Percentiles rank a stretch among this genome's conserved stretches.
These are phyloP conservation scores for Noctua fimbriata DNA, from an alignment of 2,888 invertebrate genomes.

Conservation along the genomic window DNA sequence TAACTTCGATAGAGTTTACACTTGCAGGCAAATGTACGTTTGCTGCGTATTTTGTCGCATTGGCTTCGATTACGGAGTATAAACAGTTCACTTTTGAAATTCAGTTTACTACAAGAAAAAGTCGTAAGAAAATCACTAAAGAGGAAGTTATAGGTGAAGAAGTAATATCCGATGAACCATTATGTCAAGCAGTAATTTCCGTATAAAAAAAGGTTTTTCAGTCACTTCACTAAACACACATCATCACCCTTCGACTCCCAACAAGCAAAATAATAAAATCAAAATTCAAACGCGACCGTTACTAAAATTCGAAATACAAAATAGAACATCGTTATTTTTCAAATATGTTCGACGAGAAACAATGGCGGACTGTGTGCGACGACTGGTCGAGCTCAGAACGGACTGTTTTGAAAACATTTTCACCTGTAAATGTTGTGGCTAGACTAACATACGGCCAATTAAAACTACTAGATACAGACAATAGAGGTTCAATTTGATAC, in stretches of 20 bases:
- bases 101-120: constrained; percentile 8
- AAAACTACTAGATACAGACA: constrained; percentile 66
- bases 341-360: constrained; percentile 69
- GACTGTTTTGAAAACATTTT: constrained; percentile 71
- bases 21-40: constrained; percentile 38
- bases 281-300: constrained; percentile 55
- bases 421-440: constrained; percentile 69
- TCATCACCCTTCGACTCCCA: constrained; percentile 24
- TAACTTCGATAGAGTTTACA: constrained; percentile 58
- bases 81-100: not conserved
- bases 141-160: constrained; percentile 1
- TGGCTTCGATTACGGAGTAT: constrained; percentile 29
- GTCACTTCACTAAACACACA: constrained; percentile 58
- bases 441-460: constrained; percentile 60
- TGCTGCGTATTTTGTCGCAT: constrained; percentile 17
- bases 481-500: constrained; percentile 61
- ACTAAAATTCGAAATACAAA: constrained; percentile 61
- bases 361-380: constrained; percentile 65
- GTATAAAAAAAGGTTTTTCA: not conserved
- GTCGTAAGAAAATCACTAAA: not conserved
- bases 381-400: constrained; percentile 56
- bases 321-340: constrained; percentile 63
- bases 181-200: not conserved
- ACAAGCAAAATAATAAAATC: constrained; percentile 39
- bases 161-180: constrained; percentile 33